These are phyloP conservation scores for Nephrotoma guestfalica DNA, from an alignment of 2,888 invertebrate genomes.

Conservation along the genomic window DNA sequence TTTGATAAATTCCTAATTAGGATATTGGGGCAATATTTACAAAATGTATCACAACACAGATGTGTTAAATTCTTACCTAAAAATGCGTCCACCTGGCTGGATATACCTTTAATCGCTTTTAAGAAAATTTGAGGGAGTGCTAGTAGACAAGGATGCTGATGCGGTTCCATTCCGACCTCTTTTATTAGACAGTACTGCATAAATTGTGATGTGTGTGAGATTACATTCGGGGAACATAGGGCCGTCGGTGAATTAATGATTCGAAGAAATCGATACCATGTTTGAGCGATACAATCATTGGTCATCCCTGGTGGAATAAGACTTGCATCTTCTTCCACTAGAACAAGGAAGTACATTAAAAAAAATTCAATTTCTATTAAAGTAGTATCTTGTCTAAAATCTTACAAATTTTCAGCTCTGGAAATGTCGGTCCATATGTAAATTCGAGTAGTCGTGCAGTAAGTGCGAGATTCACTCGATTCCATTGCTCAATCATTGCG, in stretches of 20 bases:
- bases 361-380: neutral
- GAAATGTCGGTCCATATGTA: constrained; percentile 78
- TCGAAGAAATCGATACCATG: constrained; percentile 90
- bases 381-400: constrained; percentile 17
- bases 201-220: constrained; percentile 48
- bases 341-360: constrained; percentile 7
- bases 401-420: constrained; percentile 61
- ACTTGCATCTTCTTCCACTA: constrained; percentile 73
- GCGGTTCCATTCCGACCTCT: constrained; percentile 70
- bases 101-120: constrained; percentile 85
- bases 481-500: constrained; percentile 89
- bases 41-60: neutral
- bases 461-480: constrained; percentile 77
- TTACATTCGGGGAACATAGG: constrained; percentile 70
- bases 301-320: constrained; percentile 74
- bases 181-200: constrained; percentile 67
- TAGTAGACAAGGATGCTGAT: constrained; percentile 77
- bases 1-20: constrained; percentile 26
- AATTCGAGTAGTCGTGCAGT: constrained; percentile 71
- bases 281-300: constrained; percentile 81
- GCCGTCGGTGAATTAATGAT: constrained; percentile 92
- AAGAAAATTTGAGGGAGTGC: constrained; percentile 79
- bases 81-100: constrained; percentile 89
- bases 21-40: neutral
- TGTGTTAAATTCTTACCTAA: constrained; percentile 47